Base-by-base conservation (phyloP, 1,140 invertebrate genomes). In the Monochamus saltuarius region DNA sequence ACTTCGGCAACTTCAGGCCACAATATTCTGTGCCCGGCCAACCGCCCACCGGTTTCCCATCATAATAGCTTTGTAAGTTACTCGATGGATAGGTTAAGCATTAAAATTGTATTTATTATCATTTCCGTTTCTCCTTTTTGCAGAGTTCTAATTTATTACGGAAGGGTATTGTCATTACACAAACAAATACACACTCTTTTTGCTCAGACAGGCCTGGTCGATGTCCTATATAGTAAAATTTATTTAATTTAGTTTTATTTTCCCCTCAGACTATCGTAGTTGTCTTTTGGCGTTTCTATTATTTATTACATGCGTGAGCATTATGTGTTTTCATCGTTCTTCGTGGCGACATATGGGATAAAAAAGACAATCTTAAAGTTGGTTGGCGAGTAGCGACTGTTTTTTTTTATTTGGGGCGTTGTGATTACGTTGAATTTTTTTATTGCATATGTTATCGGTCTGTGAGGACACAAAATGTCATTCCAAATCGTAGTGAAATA, bases 21-120 rank as follows among this genome's bases (percentile, higher is more conserved):
- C 90, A 93, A 83, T 94, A 92, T 82, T 92, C 90, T 61, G 90
- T 94, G 69, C 91, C 91, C 61, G 90, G 90, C 11, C 90, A 92
- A 75, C 87, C 88, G 56, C 79, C 83, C 22, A 78, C 82, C 67
- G 81, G 81, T 38, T 75, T 76, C 59, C 73, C 73, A 53, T 73
- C 73, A 57, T 70, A 72, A 60, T 54, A 67, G 11, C 6, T 17
- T 46, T 34, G 35, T 22, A 29, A 58, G 35, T 22, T 39, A 34
- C 16, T n/a, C 14, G 16, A 3, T 29, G 22, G 14, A 13, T n/a
- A 40, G 10, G 19, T 17, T 11, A 54, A n/a, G 19, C 38, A 42
- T n/a, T 39, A 19, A 56, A 50, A 43, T 55, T 47, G 49, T 55
- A 54, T 37, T 49, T 52, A 36, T 43, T 37, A 53, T 37, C 42